These are phyloP conservation scores for Regulus satrapa DNA, from an alignment of 2,113 vertebrate species.

Conservation along the genomic window DNA sequence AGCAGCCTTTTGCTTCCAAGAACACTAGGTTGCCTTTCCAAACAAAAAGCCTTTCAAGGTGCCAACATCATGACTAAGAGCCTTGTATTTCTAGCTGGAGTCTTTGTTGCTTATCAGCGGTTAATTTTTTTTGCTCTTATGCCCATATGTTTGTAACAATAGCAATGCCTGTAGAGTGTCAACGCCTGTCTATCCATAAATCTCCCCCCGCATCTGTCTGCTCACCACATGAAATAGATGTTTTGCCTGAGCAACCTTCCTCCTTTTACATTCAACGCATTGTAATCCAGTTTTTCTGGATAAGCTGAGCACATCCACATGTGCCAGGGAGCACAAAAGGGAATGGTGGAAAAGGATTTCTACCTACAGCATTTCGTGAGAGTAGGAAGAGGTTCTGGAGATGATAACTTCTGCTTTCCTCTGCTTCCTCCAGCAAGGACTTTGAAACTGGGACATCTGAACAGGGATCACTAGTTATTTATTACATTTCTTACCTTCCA, in stretches of 20 bases:
- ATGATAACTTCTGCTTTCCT: background rate
- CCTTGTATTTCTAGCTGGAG: background rate
- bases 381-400: background rate
- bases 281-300: slow-evolving; percentile 34
- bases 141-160: background rate
- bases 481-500: background rate
- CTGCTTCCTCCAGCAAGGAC: background rate
- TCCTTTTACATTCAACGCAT: background rate
- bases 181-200: background rate
- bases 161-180: background rate
- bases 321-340: background rate
- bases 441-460: background rate
- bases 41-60: background rate
- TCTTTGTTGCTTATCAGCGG: background rate
- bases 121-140: background rate
- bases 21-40: background rate
- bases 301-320: background rate
- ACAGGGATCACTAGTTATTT: background rate
- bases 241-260: background rate
- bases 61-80: background rate
- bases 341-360: background rate
- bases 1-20: background rate
- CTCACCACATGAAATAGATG: background rate
- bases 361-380: background rate
- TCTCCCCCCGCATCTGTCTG: background rate